Conservation (phyloP, 2,113 vertebrate genomes). For the Neodontobutis hainanensis region DNA sequence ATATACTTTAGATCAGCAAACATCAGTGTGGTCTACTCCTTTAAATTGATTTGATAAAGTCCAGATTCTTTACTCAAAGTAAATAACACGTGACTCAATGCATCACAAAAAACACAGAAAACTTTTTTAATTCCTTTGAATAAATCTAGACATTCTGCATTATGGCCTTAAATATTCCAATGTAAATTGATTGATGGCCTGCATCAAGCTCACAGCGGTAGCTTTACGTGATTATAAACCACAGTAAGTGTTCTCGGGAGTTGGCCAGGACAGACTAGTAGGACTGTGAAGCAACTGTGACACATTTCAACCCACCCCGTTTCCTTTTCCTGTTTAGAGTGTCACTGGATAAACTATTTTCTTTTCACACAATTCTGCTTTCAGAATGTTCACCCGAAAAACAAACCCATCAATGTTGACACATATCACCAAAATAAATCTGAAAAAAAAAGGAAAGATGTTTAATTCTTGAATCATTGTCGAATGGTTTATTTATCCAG, state of each 20-base stretch:
- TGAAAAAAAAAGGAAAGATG: not conserved
- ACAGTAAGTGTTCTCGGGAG: constrained; percentile 18
- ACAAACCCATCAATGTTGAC: constrained; percentile 4
- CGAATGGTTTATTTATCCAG: constrained; percentile 1
- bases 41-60: not conserved
- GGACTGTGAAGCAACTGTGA: constrained; percentile 59
- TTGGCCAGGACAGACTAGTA: constrained; percentile 22
- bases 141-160: not conserved
- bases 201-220: not conserved
- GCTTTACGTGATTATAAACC: constrained; percentile 18
- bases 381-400: constrained; percentile 67
- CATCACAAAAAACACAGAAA: not conserved
- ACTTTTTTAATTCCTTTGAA: not conserved
- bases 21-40: not conserved
- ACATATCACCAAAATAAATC: not conserved
- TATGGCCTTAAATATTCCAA: not conserved
- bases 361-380: constrained; percentile 53
- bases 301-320: constrained; percentile 55
- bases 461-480: not conserved
- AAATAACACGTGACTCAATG: not conserved
- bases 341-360: constrained; percentile 64
- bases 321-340: constrained; percentile 75
- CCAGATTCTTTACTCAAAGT: not conserved
- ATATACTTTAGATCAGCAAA: not conserved
- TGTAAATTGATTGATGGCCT: not conserved